Conservation (phyloP, 2,113 vertebrate species). For the Protobothrops flavoviridis region DNA sequence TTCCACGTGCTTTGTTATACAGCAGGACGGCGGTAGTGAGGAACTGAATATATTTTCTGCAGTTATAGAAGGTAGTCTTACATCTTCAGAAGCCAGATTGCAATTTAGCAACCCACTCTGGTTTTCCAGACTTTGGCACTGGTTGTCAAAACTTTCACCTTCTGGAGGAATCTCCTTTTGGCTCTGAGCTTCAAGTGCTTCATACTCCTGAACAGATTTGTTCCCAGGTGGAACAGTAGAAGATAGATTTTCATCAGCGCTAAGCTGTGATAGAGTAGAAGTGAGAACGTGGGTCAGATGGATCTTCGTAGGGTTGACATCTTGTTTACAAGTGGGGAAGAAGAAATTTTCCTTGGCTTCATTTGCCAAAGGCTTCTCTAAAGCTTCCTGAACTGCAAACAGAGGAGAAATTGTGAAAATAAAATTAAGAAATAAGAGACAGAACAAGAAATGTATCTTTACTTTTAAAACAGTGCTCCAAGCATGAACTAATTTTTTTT, state of each 20-base stretch:
- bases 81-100: background rate
- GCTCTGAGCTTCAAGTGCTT: background rate
- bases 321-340: background rate
- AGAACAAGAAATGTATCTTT: background rate
- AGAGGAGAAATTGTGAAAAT: background rate
- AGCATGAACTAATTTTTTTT: background rate
- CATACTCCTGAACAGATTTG: background rate
- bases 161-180: background rate
- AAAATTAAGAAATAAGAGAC: background rate
- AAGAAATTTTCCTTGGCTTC: background rate
- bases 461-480: background rate
- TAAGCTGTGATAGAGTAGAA: background rate
- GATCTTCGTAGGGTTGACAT: background rate
- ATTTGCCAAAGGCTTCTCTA: background rate
- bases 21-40: too few relatives aligned
- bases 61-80: background rate
- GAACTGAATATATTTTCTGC: background rate
- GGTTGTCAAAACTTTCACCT: background rate
- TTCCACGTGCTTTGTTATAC: background rate
- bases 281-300: background rate
- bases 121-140: background rate
- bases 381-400: background rate
- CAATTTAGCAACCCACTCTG: background rate
- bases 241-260: background rate
- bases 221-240: background rate